A percentile compares a stretch with the other conserved stretches of the same genome.
These are phyloP conservation scores for Maniola jurtina DNA, from an alignment of 1,140 invertebrate genomes.

Conservation along the genomic window DNA sequence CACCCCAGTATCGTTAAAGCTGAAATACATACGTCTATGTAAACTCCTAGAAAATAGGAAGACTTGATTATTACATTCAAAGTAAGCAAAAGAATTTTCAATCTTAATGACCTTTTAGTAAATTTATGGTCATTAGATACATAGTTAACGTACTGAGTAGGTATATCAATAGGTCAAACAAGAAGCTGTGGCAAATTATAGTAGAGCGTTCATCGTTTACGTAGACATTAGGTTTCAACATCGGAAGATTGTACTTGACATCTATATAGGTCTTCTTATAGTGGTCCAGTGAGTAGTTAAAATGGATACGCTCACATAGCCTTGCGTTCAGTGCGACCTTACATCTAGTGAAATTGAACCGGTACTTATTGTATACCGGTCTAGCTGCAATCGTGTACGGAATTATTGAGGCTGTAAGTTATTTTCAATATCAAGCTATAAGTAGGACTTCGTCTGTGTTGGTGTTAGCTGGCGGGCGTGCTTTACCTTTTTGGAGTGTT, in stretches of 20 bases:
- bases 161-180: not conserved
- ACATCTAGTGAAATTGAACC: conserved; percentile 73
- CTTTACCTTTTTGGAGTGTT: too few species aligned
- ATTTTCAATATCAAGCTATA: conserved; percentile 26
- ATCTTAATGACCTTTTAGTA: too few species aligned
- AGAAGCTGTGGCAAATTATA: not conserved
- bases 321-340: conserved; percentile 65
- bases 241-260: conserved; percentile 5
- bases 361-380: conserved; percentile 49
- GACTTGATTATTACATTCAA: too few species aligned
- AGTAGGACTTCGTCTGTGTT: too few species aligned
- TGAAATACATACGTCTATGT: too few species aligned
- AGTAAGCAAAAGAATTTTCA: too few species aligned
- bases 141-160: too few species aligned
- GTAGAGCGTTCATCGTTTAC: not conserved
- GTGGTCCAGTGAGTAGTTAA: conserved; percentile 32
- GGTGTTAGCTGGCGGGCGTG: too few species aligned
- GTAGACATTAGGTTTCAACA: not conserved
- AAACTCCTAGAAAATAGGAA: too few species aligned
- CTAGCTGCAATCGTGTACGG: conserved; percentile 42
- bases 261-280: conserved; percentile 33
- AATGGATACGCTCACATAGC: conserved; percentile 62
- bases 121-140: too few species aligned
- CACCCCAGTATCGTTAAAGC: too few species aligned
- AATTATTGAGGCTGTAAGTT: conserved; percentile 43